Evolutionary conservation across 2,113 vertebrate species (phyloP).

Genomic region (Podarcis raffonei): DNA sequence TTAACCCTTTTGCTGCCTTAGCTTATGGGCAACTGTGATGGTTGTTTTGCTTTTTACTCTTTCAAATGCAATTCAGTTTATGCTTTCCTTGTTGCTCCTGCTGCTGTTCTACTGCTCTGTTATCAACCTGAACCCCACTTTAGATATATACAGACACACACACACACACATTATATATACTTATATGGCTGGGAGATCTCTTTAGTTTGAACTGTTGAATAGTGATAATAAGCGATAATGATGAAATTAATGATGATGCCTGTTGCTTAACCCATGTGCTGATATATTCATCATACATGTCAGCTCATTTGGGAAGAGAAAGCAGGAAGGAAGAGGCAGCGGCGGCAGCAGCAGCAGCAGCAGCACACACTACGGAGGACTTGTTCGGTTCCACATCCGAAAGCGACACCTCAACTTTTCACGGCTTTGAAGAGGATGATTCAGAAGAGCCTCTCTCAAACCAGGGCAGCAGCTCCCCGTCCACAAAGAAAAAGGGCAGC

Average conservation of each 20-base stretch:
- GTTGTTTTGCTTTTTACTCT: conserved; percentile 42
- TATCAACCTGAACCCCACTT: neutral
- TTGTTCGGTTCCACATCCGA: conserved; percentile 97
- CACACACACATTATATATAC: neutral
- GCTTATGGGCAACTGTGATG: conserved; percentile 56
- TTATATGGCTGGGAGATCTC: conserved; percentile 47
- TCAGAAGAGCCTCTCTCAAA: conserved; percentile 90
- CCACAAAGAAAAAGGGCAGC: conserved; percentile 88
- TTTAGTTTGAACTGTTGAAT: conserved; percentile 68
- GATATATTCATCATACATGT: conserved; percentile 92
- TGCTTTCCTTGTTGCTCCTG: conserved; percentile 41
- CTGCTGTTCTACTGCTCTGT: conserved; percentile 45
- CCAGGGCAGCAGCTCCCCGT: conserved; percentile 83
- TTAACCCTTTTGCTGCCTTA: conserved; percentile 73
- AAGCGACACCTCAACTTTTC: conserved; percentile 98
- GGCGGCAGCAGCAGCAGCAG: conserved; percentile 69
- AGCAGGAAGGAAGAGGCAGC: conserved; percentile 88
- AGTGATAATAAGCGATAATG: conserved; percentile 63
- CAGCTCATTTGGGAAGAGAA: conserved; percentile 89
- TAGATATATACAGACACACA: neutral
- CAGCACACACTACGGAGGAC: conserved; percentile 90
- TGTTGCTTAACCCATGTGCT: conserved; percentile 91
- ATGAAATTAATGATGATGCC: conserved; percentile 81
- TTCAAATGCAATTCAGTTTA: conserved; percentile 39
- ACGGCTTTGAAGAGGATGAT: conserved; percentile 97